A percentile compares a stretch with the other conserved stretches of the same genome.
These are phyloP conservation scores for Danio tinwini DNA, from an alignment of 2,797 vertebrate genomes.

Conservation along the genomic window DNA sequence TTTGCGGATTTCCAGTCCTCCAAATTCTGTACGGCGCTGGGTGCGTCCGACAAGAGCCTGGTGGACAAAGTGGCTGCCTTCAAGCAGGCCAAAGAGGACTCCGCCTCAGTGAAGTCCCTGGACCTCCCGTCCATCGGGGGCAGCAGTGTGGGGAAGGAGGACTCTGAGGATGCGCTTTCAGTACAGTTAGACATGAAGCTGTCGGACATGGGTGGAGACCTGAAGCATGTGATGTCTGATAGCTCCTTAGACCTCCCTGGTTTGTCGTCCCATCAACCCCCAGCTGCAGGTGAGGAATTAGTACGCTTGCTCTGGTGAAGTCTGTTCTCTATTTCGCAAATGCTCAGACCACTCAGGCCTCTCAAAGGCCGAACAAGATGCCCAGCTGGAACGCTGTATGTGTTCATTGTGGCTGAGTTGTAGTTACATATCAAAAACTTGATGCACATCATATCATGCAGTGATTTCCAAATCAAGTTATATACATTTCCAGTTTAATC, in stretches of 20 bases:
- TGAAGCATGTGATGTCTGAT: slow-evolving; percentile 99
- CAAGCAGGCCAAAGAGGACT: slow-evolving; percentile 96
- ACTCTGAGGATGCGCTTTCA: slow-evolving; percentile 96
- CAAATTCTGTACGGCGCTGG: slow-evolving; percentile 86
- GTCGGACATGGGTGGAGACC: slow-evolving; percentile 95
- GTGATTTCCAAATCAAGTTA: slow-evolving; percentile 54
- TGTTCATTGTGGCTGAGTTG: slow-evolving; percentile 33
- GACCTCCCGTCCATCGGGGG: slow-evolving; percentile 97
- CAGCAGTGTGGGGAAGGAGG: slow-evolving; percentile 95
- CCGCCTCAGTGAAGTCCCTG: slow-evolving; percentile 93
- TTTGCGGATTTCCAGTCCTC: slow-evolving; percentile 95
- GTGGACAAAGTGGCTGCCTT: slow-evolving; percentile 92
- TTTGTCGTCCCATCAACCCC: slow-evolving; percentile 95
- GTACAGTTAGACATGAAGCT: slow-evolving; percentile 99
- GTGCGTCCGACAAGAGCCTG: slow-evolving; percentile 86
- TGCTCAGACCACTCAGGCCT: slow-evolving; percentile 27
- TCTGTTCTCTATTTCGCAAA: slow-evolving; percentile 26
- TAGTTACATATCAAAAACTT: slow-evolving; percentile 44
- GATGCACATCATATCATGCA: slow-evolving; percentile 47
- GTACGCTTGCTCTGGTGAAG: slow-evolving; percentile 98
- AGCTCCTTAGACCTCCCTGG: slow-evolving; percentile 99
- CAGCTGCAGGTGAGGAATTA: slow-evolving; percentile 99
- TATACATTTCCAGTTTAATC: slow-evolving; percentile 26
- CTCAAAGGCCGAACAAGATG: slow-evolving; percentile 35
- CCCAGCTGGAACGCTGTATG: slow-evolving; percentile 23